phyloP scores from a whole-genome alignment of 1,140 invertebrate genomes.

The Drosophila hydei region DNA sequence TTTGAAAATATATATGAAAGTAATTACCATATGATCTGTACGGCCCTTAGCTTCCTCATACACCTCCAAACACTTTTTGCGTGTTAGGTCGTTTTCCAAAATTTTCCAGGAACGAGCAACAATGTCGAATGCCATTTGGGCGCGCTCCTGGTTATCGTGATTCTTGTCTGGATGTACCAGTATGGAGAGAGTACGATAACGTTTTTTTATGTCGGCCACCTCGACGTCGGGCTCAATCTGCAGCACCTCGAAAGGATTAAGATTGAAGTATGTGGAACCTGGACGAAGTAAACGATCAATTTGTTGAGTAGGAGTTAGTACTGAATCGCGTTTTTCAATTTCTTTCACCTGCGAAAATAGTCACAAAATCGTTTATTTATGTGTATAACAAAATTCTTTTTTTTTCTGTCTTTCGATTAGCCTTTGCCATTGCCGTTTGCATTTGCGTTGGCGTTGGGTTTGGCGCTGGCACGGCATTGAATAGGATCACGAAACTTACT shows the following conservation, averaged over 20 bases:
- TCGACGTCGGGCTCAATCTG: slow-evolving; percentile 96
- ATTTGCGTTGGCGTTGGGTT: slow-evolving; percentile 15
- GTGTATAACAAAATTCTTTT: slow-evolving; percentile 44
- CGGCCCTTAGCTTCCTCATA: slow-evolving; percentile 98
- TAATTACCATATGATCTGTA: slow-evolving; percentile 94
- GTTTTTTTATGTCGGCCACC: slow-evolving; percentile 97
- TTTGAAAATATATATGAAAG: background rate
- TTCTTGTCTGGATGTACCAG: slow-evolving; percentile 94
- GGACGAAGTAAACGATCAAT: slow-evolving; percentile 96
- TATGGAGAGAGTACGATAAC: slow-evolving; percentile 97
- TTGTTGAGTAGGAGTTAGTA: slow-evolving; percentile 96
- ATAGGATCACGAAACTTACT: slow-evolving; percentile 67
- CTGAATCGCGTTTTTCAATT: slow-evolving; percentile 84
- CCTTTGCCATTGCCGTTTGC: slow-evolving; percentile 28
- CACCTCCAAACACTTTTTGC: slow-evolving; percentile 97
- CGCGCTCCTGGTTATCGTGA: slow-evolving; percentile 96
- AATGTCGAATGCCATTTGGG: slow-evolving; percentile 97
- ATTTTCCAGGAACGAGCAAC: slow-evolving; percentile 98
- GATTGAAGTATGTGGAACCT: slow-evolving; percentile 97
- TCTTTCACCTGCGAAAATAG: slow-evolving; percentile 84
- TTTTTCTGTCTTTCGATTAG: slow-evolving; percentile 6
- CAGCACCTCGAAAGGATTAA: slow-evolving; percentile 98
- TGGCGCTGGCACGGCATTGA: slow-evolving; percentile 22
- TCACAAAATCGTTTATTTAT: slow-evolving; percentile 72
- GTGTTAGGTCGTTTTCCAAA: slow-evolving; percentile 96